These are phyloP conservation scores for Bombus waltoni DNA, from an alignment of 1,140 invertebrate genomes.

Conservation along the genomic window DNA sequence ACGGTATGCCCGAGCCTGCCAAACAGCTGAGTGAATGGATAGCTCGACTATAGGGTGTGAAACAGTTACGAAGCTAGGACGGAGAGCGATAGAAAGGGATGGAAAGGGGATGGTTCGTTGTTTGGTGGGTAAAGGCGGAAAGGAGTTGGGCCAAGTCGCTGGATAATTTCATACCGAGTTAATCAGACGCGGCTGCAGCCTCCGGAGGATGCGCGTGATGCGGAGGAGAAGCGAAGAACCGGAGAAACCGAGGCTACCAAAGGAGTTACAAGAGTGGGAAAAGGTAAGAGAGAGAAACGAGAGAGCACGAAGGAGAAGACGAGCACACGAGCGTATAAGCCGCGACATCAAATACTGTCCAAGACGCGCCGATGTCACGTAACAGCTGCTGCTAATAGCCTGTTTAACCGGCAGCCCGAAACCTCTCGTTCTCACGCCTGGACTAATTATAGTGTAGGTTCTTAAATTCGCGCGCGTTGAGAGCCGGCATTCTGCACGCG, in stretches of 20 bases:
- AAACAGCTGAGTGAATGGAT: slow-evolving; percentile 29
- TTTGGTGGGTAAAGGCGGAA: background rate
- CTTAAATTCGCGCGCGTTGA: slow-evolving; percentile 30
- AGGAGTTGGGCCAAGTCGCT: background rate
- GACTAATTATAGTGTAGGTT: slow-evolving; percentile 48
- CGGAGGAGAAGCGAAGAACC: slow-evolving; percentile 22
- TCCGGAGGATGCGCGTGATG: slow-evolving; percentile 40
- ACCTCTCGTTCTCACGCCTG: slow-evolving; percentile 43
- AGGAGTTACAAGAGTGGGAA: background rate
- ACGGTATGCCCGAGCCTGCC: slow-evolving; percentile 14
- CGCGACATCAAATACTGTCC: slow-evolving; percentile 57
- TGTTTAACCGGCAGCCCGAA: slow-evolving; percentile 54
- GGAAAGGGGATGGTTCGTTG: background rate
- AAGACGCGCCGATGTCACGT: slow-evolving; percentile 67
- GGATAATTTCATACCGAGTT: slow-evolving; percentile 72
- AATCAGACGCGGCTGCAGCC: slow-evolving; percentile 61
- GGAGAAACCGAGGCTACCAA: background rate
- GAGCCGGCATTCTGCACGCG: slow-evolving; percentile 3
- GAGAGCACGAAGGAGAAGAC: background rate
- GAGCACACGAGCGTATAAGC: slow-evolving; percentile 20
- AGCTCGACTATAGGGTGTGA: slow-evolving; percentile 30
- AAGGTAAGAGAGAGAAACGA: background rate
- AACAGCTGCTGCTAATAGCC: slow-evolving; percentile 71
- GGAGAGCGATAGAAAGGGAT: background rate
- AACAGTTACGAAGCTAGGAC: slow-evolving; percentile 24